Evolutionary conservation across 2,888 invertebrate species (phyloP), one percentile per base, ranked within the genome.

Genomic region (Pachliopta kotzebuea): DNA sequence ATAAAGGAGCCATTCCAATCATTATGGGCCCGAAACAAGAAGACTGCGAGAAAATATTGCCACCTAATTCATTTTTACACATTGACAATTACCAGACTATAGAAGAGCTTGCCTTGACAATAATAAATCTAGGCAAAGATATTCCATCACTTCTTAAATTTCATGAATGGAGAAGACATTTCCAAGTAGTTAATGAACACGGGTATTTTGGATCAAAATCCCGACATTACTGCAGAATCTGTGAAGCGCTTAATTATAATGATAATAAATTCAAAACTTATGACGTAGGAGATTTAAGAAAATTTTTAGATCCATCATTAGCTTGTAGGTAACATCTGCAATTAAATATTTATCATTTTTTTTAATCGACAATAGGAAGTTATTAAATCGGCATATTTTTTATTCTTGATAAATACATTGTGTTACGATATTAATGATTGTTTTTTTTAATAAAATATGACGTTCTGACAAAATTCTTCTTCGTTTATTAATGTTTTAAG

Each of bases 161-260:
- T 70, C 95, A 94, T 68, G 72, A 80, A 60, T 95, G 95, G 95
- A 92, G 94, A 65, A 83, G 80, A 24, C 65, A 91, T 65, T 95
- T 93, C 74, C 74, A 85, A 65, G 85, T 94, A 0, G 60, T 92
- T 0, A 94, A 95, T 71, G 95, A 95, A 72, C 95, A 95, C 74
- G 95, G 95, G 0, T 95, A 94, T 75, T 95, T 95, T 72, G 90
- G 93, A 18, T 90, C 93, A 0, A 80, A 80, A 14, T 94, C 94
- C 0, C 85, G 80, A 60, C 94, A 95, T 74, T 93, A 93, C 67
- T 95, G 95, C 73, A 91, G 94, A 62, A 75, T 94, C 11, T 95
- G 95, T 74, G 93, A 95, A 78, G 95, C 94, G n/a, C 81, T 95
- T 18, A 94, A 94, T 77, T 94, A 93, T 72, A 94, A 95, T 74